These are phyloP conservation scores for Ornithoptera alexandrae DNA, from an alignment of 2,888 invertebrate genomes.

Conservation along the genomic window DNA sequence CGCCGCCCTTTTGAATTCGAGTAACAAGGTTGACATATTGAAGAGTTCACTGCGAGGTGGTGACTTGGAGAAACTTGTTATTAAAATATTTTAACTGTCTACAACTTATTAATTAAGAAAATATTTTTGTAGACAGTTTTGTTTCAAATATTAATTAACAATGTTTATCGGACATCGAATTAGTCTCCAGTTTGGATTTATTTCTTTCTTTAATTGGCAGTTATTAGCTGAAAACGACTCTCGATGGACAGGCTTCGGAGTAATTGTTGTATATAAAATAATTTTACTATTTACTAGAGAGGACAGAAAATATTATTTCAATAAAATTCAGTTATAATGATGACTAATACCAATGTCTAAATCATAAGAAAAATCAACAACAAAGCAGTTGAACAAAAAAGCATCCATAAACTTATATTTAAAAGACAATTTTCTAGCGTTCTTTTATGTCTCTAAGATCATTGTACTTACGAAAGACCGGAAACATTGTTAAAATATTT, in stretches of 20 bases:
- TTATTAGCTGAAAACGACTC: constrained; percentile 18
- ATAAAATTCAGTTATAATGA: background rate
- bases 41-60: constrained; percentile 12
- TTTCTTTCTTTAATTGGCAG: constrained; percentile 23
- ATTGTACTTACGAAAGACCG: too few relatives aligned
- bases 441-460: too few relatives aligned
- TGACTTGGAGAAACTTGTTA: background rate
- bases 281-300: constrained; percentile 1
- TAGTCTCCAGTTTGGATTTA: background rate
- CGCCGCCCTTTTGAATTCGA: constrained; percentile 18
- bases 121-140: too few relatives aligned
- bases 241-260: constrained; percentile 3
- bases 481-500: too few relatives aligned
- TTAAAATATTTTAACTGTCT: background rate
- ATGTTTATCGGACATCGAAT: background rate
- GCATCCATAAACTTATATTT: too few relatives aligned
- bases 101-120: too few relatives aligned
- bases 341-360: too few relatives aligned
- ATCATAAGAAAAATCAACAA: too few relatives aligned
- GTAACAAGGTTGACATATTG: constrained; percentile 13
- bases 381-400: too few relatives aligned
- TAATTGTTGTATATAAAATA: constrained; percentile 20
- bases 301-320: background rate
- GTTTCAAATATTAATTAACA: too few relatives aligned
- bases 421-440: too few relatives aligned